Evolutionary conservation across 2,113 vertebrate species (phyloP), one percentile per base, ranked within the genome.

Genomic region (Scartelaos histophorus): DNA sequence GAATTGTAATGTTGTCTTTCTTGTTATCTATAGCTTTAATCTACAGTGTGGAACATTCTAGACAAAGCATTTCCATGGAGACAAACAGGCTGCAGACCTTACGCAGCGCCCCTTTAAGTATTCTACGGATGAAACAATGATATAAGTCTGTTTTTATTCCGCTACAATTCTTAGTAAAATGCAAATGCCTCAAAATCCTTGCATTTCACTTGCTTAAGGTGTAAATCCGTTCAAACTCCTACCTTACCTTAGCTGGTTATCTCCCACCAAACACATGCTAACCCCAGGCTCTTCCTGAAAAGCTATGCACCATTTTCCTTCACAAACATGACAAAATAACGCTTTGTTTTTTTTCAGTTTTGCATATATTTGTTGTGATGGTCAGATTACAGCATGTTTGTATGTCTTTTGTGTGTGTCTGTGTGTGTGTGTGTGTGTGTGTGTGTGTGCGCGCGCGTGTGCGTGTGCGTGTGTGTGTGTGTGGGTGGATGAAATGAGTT

Each of bases 221-320:
- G 67, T 62, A 82, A 72, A 58, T 3, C 80, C 58, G 56, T 79
- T 78, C 68, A 51, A 56, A 75, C 82, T 79, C 79, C 86, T 79
- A 70, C 82, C 79, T 82, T 78, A 70, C 82, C 79, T 82, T 75
- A 19, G 54, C 75, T 78, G 82, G 85, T 92, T 92, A 93, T 91
- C 92, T 91, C 85, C 47, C 81, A 82, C 83, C 75, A 69, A 84
- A 87, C 91, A 90, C 88, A 85, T 81, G 81, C 68, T 51, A 82
- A 85, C 89, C 89, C 66, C 64, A 81, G 88, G 91, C 88, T 0
- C 53, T 66, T n/a, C 67, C 54, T 62, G 61, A 81, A 83, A 82
- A 74, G n/a, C 70, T 66, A 60, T n/a, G 19, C 35, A 79, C 56
- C 73, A 64, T 75, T 67, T 69, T 22, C 45, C 53, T 38, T 60